phyloP scores from a whole-genome alignment of 2,888 invertebrate species.

The Crepidodera aurea region DNA sequence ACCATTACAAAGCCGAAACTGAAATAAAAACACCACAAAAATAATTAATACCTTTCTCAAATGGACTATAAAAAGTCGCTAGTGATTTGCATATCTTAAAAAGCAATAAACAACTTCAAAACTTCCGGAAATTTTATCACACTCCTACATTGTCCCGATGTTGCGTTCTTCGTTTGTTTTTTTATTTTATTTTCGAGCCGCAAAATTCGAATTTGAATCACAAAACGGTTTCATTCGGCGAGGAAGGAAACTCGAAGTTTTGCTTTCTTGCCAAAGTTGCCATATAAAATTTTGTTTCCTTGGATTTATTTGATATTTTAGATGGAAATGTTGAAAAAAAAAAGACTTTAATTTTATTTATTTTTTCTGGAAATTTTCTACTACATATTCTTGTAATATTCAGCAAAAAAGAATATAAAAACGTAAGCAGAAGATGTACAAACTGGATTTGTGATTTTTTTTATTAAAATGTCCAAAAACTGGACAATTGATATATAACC shows the following conservation, averaged over 20 bases:
- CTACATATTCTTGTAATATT: too few species aligned
- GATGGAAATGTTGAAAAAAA: too few species aligned
- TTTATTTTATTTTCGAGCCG: constrained; percentile 4
- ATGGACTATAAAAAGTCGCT: constrained; percentile 15
- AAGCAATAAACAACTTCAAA: constrained; percentile 19
- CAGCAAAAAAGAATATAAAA: too few species aligned
- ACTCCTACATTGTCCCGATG: constrained; percentile 12
- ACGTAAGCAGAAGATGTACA: too few species aligned
- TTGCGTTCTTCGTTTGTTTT: neutral
- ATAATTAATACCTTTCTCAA: constrained; percentile 16
- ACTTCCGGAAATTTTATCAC: constrained; percentile 19
- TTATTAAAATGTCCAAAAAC: too few species aligned
- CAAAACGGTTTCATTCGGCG: neutral
- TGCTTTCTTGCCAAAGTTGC: neutral
- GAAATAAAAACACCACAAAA: constrained; percentile 12
- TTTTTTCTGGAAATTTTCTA: too few species aligned
- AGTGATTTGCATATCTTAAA: constrained; percentile 13
- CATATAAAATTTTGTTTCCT: too few species aligned
- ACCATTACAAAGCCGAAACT: constrained; percentile 6
- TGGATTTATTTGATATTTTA: too few species aligned
- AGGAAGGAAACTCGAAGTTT: constrained; percentile 5
- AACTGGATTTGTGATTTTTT: too few species aligned
- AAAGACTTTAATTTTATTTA: too few species aligned
- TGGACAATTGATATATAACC: too few species aligned
- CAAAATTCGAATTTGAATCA: constrained; percentile 11